Percentiles rank a stretch among this genome's conserved stretches.
phyloP scores from a whole-genome alignment of 1,140 invertebrate genomes.

The Teleopsis dalmanni region DNA sequence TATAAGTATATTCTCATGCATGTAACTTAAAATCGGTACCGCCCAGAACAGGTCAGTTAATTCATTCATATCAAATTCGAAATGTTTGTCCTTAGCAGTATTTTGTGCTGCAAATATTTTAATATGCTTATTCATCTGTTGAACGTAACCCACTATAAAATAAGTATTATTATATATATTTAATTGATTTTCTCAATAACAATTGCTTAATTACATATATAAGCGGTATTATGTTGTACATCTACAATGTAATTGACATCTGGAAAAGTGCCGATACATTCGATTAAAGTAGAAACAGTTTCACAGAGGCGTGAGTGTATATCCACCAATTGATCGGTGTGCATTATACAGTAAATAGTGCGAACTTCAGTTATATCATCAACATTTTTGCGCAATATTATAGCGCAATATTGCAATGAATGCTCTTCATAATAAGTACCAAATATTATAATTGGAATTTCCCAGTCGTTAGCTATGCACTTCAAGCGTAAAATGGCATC shows the following conservation, averaged over 20 bases:
- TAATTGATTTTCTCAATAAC: background rate
- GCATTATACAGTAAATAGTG: conserved; percentile 8
- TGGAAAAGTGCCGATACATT: conserved; percentile 13
- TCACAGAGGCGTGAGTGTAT: conserved; percentile 19
- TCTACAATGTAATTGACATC: conserved; percentile 15
- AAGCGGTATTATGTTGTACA: conserved; percentile 10
- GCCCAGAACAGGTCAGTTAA: conserved; percentile 13
- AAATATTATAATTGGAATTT: conserved; percentile 18
- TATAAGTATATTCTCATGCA: conserved; percentile 1
- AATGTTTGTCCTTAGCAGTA: too few relatives aligned
- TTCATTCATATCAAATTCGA: conserved; percentile 14
- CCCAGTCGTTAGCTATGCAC: conserved; percentile 19
- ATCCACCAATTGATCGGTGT: conserved; percentile 8
- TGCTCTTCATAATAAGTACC: conserved; percentile 11
- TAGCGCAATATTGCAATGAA: conserved; percentile 12
- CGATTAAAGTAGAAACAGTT: conserved; percentile 14
- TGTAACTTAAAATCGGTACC: background rate
- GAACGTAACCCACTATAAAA: conserved; percentile 15
- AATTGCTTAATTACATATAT: conserved; percentile 13
- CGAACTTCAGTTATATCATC: conserved; percentile 4
- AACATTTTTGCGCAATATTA: conserved; percentile 3
- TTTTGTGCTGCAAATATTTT: too few relatives aligned
- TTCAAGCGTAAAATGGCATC: conserved; percentile 15
- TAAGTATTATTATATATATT: background rate
- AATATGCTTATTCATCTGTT: too few relatives aligned